Evolutionary conservation across 23 tunicate species (phyloP), one percentile per base, ranked within the genome.

Genomic region (Styela clava): DNA sequence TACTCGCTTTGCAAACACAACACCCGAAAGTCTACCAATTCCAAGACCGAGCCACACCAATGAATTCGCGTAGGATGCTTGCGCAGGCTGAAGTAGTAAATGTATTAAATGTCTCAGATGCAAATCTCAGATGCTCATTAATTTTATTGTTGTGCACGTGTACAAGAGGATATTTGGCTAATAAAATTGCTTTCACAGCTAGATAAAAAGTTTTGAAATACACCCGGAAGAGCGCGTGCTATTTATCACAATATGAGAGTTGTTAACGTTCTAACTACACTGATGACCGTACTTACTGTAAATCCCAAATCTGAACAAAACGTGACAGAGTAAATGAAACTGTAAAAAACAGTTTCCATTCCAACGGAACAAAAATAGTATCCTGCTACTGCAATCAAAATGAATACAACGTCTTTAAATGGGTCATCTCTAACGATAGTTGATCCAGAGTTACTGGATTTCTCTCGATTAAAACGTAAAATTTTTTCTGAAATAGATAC

Each of bases 21-120:
- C 85, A 27, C 99, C 99, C 2, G 91, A 82, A n/a, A 86, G 86
- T 30, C 99, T 62, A 7, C 99, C 99, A 31, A 83, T 81, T 1
- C 79, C 77, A 33, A 94, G 88, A 19, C 99, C 99, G 30, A 82
- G 85, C 99, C 99, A 94, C 69, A 94, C 89, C 32, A 94, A 20
- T 22, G 94, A 76, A 86, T 94, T 94, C 2, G 89, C 37, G 3
- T 73, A 78, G 1, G 99, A 74, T 9, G 99, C 90, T 52, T 94
- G 82, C 16, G 81, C 21, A 32, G 86, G 87, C 97, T 91, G 29
- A 44, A n/a, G n/a, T 31, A 74, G 5, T 69, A 1, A 0, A 44
- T 34, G n/a, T n/a, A n/a, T n/a, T n/a, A n/a, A n/a, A n/a, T n/a
- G n/a, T n/a, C n/a, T n/a, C n/a, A n/a, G n/a, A n/a, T n/a, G n/a